Conservation (phyloP, 2,797 vertebrate genomes). For the Pterois miles region DNA sequence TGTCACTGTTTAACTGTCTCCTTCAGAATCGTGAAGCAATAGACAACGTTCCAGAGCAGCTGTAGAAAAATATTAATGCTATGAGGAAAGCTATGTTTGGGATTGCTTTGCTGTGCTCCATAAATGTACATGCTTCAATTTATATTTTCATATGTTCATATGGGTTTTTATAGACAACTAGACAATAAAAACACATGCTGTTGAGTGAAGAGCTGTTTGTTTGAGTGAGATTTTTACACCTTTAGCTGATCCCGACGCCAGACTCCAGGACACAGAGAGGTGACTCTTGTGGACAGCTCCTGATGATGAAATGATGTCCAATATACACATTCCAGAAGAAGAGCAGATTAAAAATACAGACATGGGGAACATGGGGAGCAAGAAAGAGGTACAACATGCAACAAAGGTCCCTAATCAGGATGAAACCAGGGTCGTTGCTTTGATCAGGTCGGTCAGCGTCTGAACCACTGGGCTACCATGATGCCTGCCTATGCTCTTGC, state of each 20-base stretch:
- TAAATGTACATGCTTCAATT: neutral
- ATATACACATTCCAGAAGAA: neutral
- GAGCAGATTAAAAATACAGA: neutral
- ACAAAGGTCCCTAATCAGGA: neutral
- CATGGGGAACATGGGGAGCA: neutral
- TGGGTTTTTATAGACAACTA: neutral
- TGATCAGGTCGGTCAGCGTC: neutral
- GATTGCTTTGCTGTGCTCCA: neutral
- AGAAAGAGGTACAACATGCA: neutral
- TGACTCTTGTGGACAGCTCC: neutral
- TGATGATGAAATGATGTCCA: neutral
- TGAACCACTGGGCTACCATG: neutral
- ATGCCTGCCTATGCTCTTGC: neutral
- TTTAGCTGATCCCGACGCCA: conserved; percentile 84
- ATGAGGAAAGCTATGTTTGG: neutral
- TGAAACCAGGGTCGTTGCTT: neutral
- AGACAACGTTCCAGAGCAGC: conserved; percentile 85
- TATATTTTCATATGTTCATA: neutral
- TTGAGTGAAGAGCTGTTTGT: conserved; percentile 83
- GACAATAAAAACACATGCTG: neutral
- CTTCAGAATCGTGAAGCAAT: conserved; percentile 80
- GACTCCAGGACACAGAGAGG: conserved; percentile 85
- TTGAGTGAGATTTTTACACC: conserved; percentile 83
- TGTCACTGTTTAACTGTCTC: neutral
- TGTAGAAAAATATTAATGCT: conserved; percentile 72